Conservation (phyloP, 2,113 vertebrate species). For the Nothobranchius kuhntae region DNA sequence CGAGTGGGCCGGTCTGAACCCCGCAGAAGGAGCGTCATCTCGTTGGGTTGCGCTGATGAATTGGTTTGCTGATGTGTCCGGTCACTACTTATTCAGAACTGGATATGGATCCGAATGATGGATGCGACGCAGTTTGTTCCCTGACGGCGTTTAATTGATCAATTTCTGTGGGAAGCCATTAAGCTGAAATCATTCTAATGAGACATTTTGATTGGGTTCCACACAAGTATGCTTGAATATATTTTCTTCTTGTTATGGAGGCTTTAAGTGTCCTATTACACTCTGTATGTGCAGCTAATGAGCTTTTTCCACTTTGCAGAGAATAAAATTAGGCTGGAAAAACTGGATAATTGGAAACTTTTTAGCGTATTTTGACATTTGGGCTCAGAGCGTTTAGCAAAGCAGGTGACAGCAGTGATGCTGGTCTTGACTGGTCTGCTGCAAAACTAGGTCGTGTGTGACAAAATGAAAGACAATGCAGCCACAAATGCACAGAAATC, state of each 20-base stretch:
- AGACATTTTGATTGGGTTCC: conserved; percentile 66
- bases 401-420: not conserved
- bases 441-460: not conserved
- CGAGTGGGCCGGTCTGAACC: conserved; percentile 27
- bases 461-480: not conserved
- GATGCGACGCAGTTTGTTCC: conserved; percentile 57
- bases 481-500: not conserved
- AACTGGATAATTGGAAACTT: conserved; percentile 20
- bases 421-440: not conserved
- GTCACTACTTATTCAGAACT: conserved; percentile 52
- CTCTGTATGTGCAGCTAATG: conserved; percentile 48
- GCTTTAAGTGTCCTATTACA: conserved; percentile 56
- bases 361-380: conserved; percentile 5
- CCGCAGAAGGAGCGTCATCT: conserved; percentile 31
- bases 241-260: conserved; percentile 44
- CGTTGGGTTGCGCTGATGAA: conserved; percentile 51
- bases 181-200: conserved; percentile 66
- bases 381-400: not conserved
- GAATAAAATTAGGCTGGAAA: conserved; percentile 20
- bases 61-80: conserved; percentile 43
- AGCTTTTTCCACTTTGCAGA: conserved; percentile 28
- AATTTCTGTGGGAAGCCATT: conserved; percentile 59
- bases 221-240: conserved; percentile 49
- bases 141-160: conserved; percentile 67
- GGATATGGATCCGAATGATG: conserved; percentile 49